Base-by-base conservation (phyloP, 2,797 vertebrate species). In the Artibeus lituratus region DNA sequence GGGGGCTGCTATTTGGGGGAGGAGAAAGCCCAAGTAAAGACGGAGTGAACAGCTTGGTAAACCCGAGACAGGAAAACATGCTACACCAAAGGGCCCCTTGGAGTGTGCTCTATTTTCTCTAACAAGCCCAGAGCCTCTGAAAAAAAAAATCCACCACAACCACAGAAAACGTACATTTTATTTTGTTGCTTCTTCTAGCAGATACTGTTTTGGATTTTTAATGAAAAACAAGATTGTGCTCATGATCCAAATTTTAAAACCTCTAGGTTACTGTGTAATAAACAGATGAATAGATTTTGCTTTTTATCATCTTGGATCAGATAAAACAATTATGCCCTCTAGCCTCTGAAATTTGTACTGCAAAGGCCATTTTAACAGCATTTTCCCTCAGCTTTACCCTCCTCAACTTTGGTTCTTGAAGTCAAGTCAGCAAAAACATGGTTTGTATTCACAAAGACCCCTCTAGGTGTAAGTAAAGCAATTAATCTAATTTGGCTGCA, bases 251-350 rank as follows among this genome's bases (percentile, higher is more conserved):
- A 81, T 95, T 95, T 96, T 85, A 96, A 97, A 93, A 92, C 42
- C 82, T 93, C 22, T 80, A 93, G 87, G 49, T 96, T 59, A 96
- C 94, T 29, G 70, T 76, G 21, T 90, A 95, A 96, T 24, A 93
- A 97, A 96, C 47, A 44, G 81, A 85, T 87, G 19, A 78, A 53
- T 65, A 49, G 2, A 15, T 94, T 97, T 91, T 76, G 19, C 22
- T 87, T 93, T 91, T 91, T 89, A 26, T 18, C 0, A 5, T 77
- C 91, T 93, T 85, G 87, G 62, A 95, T 97, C 77, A 74, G 65
- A 51, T 97, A 91, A 94, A 96, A 92, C 85, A 95, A 32, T 85
- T 96, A 72, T 87, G 97, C 92, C 97, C 92, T 97, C 97, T 98
- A 95, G 96, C 94, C 93, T 94, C 39, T 70, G 87, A 90, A 96